These are phyloP conservation scores for Tokudaia tokunoshimensis DNA, from an alignment of 2,797 vertebrate genomes.

Conservation along the genomic window DNA sequence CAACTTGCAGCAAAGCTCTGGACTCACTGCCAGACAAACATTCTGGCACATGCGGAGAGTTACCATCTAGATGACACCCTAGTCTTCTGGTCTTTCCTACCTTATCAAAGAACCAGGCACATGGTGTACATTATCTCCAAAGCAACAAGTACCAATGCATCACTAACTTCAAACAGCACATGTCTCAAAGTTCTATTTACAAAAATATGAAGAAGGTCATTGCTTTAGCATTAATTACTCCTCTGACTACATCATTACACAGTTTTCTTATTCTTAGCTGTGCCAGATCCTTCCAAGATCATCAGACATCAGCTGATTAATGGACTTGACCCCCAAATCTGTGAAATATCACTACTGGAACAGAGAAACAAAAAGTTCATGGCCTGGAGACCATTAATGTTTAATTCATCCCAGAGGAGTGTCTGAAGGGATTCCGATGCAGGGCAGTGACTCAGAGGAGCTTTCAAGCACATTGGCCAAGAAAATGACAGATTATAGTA, in stretches of 20 bases:
- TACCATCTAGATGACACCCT: neutral
- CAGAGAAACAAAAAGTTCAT: slow-evolving; percentile 82
- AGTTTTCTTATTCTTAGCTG: slow-evolving; percentile 83
- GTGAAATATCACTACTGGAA: slow-evolving; percentile 85
- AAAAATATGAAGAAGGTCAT: slow-evolving; percentile 84
- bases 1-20: neutral
- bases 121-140: neutral
- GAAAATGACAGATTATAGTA: slow-evolving; percentile 83
- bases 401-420: slow-evolving; percentile 84
- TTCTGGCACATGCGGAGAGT: neutral
- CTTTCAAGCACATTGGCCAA: slow-evolving; percentile 82
- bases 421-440: slow-evolving; percentile 81
- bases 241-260: slow-evolving; percentile 80
- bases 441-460: slow-evolving; percentile 78
- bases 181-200: slow-evolving; percentile 83
- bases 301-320: slow-evolving; percentile 87
- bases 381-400: slow-evolving; percentile 79
- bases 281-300: slow-evolving; percentile 81
- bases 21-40: neutral
- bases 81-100: neutral
- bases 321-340: slow-evolving; percentile 86
- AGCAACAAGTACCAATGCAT: slow-evolving; percentile 74
- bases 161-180: slow-evolving; percentile 65
- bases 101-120: slow-evolving; percentile 45
- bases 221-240: slow-evolving; percentile 86